Percentiles rank a stretch among this genome's conserved stretches.
These are phyloP conservation scores for Drosophila bocki DNA, from an alignment of 1,140 invertebrate genomes.

Conservation along the genomic window DNA sequence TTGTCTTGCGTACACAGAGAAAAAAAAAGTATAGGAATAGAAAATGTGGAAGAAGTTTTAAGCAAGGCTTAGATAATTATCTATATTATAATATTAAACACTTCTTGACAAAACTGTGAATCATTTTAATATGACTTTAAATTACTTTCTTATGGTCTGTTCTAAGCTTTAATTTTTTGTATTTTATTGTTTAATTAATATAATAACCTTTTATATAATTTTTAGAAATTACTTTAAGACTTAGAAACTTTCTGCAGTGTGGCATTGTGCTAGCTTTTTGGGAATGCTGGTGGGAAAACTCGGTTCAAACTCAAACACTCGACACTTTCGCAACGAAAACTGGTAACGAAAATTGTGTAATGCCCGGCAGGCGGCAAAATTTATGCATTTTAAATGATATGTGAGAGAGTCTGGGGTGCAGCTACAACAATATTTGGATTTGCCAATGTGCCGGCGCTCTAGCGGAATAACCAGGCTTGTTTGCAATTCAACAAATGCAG, in stretches of 20 bases:
- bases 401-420: conserved; percentile 43
- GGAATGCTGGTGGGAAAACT: conserved; percentile 28
- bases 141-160: too few relatives aligned
- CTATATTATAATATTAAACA: too few relatives aligned
- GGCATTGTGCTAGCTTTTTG: not conserved
- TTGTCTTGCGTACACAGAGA: conserved; percentile 48
- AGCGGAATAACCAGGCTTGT: conserved; percentile 42
- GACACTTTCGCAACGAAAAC: conserved; percentile 70
- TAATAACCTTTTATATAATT: too few relatives aligned
- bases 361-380: conserved; percentile 66
- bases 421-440: conserved; percentile 45
- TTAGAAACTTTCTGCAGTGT: not conserved
- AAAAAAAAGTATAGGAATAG: not conserved
- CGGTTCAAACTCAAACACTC: conserved; percentile 71
- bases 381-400: conserved; percentile 76
- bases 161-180: too few relatives aligned
- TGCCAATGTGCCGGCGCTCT: conserved; percentile 44
- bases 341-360: conserved; percentile 73
- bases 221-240: not conserved
- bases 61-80: not conserved
- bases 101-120: not conserved
- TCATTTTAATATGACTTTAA: too few relatives aligned
- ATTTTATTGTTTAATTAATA: too few relatives aligned
- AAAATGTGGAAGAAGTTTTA: too few relatives aligned
- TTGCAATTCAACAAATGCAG: conserved; percentile 57